Conservation (phyloP, 2,797 vertebrate species). For the Sebastes hubbsi region DNA sequence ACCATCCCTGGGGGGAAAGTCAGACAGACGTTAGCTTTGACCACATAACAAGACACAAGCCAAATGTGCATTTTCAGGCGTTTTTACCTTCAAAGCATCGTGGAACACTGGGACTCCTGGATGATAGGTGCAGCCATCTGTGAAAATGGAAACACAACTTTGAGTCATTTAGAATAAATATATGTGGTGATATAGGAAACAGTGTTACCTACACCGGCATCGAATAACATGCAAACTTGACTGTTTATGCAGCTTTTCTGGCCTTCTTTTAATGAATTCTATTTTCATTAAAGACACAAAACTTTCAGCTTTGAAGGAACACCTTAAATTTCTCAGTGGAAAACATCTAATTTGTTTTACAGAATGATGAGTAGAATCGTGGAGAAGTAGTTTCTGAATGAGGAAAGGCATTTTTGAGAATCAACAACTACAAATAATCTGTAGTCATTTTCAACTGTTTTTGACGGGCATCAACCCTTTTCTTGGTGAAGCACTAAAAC, state of each 20-base stretch:
- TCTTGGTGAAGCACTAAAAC: not conserved
- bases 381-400: not conserved
- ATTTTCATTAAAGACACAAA: not conserved
- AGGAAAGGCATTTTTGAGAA: not conserved
- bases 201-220: not conserved
- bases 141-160: constrained; percentile 26
- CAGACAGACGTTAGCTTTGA: constrained; percentile 19
- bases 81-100: constrained; percentile 94
- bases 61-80: not conserved
- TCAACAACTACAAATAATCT: not conserved
- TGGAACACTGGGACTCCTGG: constrained; percentile 98
- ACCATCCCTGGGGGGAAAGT: constrained; percentile 89
- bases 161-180: constrained; percentile 8
- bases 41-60: not conserved
- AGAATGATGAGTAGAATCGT: not conserved
- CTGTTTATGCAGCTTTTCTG: not conserved
- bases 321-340: not conserved
- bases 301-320: not conserved
- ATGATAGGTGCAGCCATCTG: constrained; percentile 92
- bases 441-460: not conserved
- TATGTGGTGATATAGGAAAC: not conserved
- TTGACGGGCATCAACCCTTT: not conserved
- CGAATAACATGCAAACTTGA: not conserved
- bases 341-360: not conserved
- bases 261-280: not conserved